These are phyloP conservation scores for Aricia agestis DNA, from an alignment of 1,140 invertebrate species.

Conservation along the genomic window DNA sequence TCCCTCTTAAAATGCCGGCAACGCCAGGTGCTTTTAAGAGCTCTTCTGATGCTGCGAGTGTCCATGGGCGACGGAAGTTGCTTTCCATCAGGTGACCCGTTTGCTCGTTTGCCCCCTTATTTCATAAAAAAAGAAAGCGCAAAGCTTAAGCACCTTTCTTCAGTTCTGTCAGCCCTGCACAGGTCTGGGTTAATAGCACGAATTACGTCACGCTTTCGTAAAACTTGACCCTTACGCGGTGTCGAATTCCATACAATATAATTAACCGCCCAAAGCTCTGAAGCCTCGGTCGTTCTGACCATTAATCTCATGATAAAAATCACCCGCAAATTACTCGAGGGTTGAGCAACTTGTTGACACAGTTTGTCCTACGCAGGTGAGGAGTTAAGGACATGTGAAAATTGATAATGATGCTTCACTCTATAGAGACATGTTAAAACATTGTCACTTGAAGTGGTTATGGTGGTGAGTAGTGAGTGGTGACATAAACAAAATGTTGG, in stretches of 20 bases:
- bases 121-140: not conserved
- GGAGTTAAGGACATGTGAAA: not conserved
- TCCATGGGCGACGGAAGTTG: too few relatives aligned
- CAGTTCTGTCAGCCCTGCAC: not conserved
- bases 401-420: not conserved
- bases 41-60: too few relatives aligned
- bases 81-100: too few relatives aligned
- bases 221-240: not conserved
- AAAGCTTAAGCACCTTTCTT: not conserved
- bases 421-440: not conserved
- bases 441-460: too few relatives aligned
- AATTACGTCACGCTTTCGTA: not conserved
- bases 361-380: not conserved
- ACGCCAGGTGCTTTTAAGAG: too few relatives aligned
- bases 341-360: not conserved
- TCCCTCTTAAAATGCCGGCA: too few relatives aligned
- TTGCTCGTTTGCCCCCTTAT: too few relatives aligned
- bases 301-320: constrained; percentile 1
- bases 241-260: constrained; percentile 3
- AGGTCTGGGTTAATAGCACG: not conserved
- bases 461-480: too few relatives aligned
- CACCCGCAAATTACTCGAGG: not conserved
- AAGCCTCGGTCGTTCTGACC: not conserved
- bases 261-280: not conserved
- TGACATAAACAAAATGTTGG: too few relatives aligned